These are phyloP conservation scores for Phyllotreta cruciferae DNA, from an alignment of 2,888 invertebrate species.

Conservation along the genomic window DNA sequence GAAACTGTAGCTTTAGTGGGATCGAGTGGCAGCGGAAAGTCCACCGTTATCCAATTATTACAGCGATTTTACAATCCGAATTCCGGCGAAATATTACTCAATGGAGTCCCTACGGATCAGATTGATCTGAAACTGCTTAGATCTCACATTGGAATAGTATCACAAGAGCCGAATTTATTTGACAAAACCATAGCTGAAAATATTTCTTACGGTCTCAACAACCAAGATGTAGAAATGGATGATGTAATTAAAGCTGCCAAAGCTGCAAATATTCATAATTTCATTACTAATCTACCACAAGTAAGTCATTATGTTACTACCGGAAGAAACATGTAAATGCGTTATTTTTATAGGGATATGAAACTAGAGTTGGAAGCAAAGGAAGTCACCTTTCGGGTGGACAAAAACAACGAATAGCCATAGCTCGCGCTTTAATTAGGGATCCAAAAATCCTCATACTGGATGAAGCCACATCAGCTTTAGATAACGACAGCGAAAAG, in stretches of 20 bases:
- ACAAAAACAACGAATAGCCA: constrained; percentile 80
- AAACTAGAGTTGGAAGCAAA: constrained; percentile 79
- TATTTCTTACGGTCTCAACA: constrained; percentile 90
- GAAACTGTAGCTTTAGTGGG: constrained; percentile 80
- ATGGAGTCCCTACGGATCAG: constrained; percentile 45
- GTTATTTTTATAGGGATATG: constrained; percentile 70
- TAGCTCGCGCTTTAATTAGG: constrained; percentile 82
- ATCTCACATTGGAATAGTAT: constrained; percentile 84
- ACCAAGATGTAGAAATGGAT: constrained; percentile 66
- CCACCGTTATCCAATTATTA: constrained; percentile 81
- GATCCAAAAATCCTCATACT: constrained; percentile 78
- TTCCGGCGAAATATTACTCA: constrained; percentile 65
- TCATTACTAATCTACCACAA: constrained; percentile 77
- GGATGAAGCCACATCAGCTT: constrained; percentile 87
- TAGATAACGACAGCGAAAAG: constrained; percentile 86
- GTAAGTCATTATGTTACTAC: constrained; percentile 60
- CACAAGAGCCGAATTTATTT: constrained; percentile 92
- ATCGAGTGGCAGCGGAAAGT: constrained; percentile 85
- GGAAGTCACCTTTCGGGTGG: constrained; percentile 82
- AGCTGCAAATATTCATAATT: constrained; percentile 87
- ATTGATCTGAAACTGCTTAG: constrained; percentile 45
- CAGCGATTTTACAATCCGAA: constrained; percentile 82
- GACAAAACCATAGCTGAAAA: constrained; percentile 88
- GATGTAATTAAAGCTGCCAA: constrained; percentile 81
- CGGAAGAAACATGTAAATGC: neutral